Evolutionary conservation across 2,797 vertebrate genomes (phyloP), one percentile per base, ranked within the genome.

Genomic region (Alca torda): DNA sequence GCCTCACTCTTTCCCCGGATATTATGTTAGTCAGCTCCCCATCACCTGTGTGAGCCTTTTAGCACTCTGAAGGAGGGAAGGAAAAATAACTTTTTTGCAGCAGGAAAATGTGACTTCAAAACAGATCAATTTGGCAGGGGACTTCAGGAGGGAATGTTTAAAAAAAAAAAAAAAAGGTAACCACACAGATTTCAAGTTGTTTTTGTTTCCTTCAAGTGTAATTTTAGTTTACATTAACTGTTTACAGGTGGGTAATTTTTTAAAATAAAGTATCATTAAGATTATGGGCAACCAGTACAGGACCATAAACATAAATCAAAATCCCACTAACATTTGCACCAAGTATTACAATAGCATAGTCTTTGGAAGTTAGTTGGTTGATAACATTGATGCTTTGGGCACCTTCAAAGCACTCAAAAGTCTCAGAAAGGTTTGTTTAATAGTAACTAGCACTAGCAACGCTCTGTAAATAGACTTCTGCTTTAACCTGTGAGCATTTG

Each of bases 331-430:
- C 3, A 16, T 57, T 75, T 87, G 56, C 7, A 5, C 5, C 6
- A 1, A 33, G 4, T 31, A 4, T 76, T 53, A 82, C 4, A 51
- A 10, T 26, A 85, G 8, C 2, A 0, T 10, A 46, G 11, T 17
- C 15, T 80, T 48, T 72, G 16, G 21, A 45, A 8, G 0, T 48
- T 30, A 60, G 28, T 5, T 69, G 9, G 2, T 56, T 48, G 39
- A 23, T 54, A 78, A 85, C 25, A 65, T 1, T 51, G 24, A 76
- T 45, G 31, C 25, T 84, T 64, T 56, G 33, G 21, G 16, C 33
- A 73, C 46, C 57, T 65, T 72, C 30, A 56, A 33, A 69, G 46
- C 12, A 89, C 11, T 16, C 9, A 57, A 77, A 91, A 35, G 53
- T 9, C 6, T n/a, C 3, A 28, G 13, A 63, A 74, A 14, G 2